Conservation (phyloP, 2,888 invertebrate species). For the Melanotus villosus region DNA sequence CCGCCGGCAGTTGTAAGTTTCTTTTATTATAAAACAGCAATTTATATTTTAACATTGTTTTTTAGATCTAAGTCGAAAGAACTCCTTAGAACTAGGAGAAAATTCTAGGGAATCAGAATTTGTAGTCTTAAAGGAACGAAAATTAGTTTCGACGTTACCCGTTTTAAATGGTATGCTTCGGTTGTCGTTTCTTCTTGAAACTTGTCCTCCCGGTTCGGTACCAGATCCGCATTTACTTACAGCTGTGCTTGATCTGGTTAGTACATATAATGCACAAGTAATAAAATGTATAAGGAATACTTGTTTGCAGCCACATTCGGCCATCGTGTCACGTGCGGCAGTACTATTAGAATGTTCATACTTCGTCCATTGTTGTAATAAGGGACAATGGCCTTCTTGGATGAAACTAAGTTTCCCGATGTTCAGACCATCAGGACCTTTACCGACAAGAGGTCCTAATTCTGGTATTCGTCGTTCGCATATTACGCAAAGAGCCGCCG, state of each 20-base stretch:
- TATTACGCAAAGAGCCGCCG: conserved; percentile 89
- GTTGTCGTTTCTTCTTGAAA: conserved; percentile 93
- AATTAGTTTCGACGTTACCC: conserved; percentile 83
- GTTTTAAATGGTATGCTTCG: conserved; percentile 91
- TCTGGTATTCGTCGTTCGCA: conserved; percentile 72
- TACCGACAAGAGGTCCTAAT: conserved; percentile 68
- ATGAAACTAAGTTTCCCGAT: conserved; percentile 89
- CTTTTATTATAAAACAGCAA: not conserved
- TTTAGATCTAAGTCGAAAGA: conserved; percentile 81
- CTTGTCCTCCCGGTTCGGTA: conserved; percentile 94
- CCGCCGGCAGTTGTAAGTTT: conserved; percentile 80
- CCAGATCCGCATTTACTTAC: conserved; percentile 97
- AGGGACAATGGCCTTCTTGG: conserved; percentile 99
- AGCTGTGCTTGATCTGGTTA: conserved; percentile 93
- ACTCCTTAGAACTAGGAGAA: conserved; percentile 86
- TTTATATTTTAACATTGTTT: no score
- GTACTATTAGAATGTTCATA: conserved; percentile 95
- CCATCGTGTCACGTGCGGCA: conserved; percentile 92
- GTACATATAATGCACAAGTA: conserved; percentile 51
- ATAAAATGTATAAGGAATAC: not conserved
- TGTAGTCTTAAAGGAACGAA: conserved; percentile 88
- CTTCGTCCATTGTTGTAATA: conserved; percentile 97
- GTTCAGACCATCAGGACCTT: conserved; percentile 80
- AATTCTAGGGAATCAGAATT: conserved; percentile 89
- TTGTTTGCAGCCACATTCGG: conserved; percentile 84